Evolutionary conservation across 1,140 invertebrate species (phyloP).

Genomic region (Lithobius niger): DNA sequence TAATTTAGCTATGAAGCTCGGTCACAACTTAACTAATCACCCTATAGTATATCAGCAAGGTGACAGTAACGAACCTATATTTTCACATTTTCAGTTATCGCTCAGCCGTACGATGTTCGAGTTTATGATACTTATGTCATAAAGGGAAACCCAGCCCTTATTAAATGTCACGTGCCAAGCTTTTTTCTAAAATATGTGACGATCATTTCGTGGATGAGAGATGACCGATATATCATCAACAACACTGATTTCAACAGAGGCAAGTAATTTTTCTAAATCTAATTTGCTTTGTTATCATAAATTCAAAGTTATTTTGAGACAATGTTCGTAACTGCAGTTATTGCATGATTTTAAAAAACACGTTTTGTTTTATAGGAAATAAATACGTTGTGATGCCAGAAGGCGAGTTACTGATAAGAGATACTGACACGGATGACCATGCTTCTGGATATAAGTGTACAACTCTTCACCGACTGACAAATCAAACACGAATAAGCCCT

Average conservation of each 20-base stretch:
- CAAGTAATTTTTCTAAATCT: too few species aligned
- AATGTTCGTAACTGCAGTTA: too few species aligned
- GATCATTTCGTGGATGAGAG: conserved; percentile 64
- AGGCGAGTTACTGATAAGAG: neutral
- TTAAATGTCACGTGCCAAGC: conserved; percentile 82
- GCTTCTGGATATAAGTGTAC: neutral
- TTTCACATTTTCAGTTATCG: conserved; percentile 59
- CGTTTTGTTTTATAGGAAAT: neutral
- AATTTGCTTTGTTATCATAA: too few species aligned
- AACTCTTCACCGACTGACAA: neutral
- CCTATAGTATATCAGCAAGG: too few species aligned
- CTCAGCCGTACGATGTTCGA: conserved; percentile 70
- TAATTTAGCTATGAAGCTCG: too few species aligned
- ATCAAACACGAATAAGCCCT: neutral
- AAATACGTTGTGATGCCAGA: neutral
- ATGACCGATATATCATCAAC: conserved; percentile 21
- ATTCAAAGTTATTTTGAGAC: too few species aligned
- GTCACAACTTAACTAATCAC: too few species aligned
- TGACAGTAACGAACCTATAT: too few species aligned
- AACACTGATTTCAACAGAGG: neutral
- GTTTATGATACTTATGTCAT: conserved; percentile 79
- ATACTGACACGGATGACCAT: neutral
- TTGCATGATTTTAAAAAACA: too few species aligned
- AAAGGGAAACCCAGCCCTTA: conserved; percentile 67
- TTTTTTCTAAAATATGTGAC: conserved; percentile 74